Conservation (phyloP, 2,113 vertebrate genomes). For the Todiramphus saurophagus region DNA sequence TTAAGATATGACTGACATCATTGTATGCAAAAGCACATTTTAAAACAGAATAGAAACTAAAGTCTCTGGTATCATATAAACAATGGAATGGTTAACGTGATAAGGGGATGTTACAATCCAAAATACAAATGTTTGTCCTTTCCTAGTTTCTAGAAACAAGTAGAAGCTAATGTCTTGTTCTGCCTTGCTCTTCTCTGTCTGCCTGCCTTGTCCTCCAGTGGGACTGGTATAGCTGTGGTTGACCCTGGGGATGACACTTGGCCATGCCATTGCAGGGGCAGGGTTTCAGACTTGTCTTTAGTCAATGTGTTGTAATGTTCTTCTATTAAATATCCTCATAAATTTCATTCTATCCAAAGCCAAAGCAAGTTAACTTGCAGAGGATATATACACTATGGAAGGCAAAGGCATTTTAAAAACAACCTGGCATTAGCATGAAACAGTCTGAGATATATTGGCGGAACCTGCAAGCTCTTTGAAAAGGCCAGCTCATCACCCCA, state of each 20-base stretch:
- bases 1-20: neutral
- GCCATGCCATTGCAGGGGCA: too few relatives aligned
- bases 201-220: neutral
- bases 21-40: neutral
- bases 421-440: neutral
- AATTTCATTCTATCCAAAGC: neutral
- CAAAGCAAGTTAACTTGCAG: neutral
- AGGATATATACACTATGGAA: neutral
- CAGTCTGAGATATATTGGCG: neutral
- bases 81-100: neutral
- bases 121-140: neutral
- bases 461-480: rapidly evolving
- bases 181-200: neutral
- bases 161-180: neutral
- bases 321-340: neutral
- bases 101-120: neutral
- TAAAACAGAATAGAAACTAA: conserved; percentile 16
- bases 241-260: neutral
- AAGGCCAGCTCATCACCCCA: neutral
- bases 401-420: neutral
- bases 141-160: neutral
- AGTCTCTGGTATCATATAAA: neutral
- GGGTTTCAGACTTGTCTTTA: neutral
- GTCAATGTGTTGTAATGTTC: rapidly evolving
- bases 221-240: neutral